Conservation (phyloP, 1,140 invertebrate genomes). For the Cheumatopsyche charites region DNA sequence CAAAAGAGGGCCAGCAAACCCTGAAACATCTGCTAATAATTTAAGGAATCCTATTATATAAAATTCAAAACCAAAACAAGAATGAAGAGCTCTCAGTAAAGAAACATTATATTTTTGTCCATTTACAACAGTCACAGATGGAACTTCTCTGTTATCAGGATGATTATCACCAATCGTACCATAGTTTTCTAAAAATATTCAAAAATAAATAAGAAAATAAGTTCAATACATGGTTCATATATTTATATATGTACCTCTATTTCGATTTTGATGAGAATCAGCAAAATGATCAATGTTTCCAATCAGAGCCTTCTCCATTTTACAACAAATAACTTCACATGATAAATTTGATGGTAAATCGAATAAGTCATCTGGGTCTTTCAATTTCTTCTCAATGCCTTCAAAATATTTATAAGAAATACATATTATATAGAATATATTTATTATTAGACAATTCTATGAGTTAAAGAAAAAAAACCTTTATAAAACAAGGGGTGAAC, state of each 20-base stretch:
- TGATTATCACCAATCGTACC: conserved; percentile 51
- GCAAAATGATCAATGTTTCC: conserved; percentile 56
- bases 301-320: conserved; percentile 64
- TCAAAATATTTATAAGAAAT: conserved; percentile 40
- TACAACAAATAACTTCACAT: conserved; percentile 64
- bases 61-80: conserved; percentile 86
- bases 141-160: neutral
- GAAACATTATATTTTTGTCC: conserved; percentile 63
- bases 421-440: too few relatives aligned
- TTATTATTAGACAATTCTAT: neutral
- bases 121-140: conserved; percentile 47
- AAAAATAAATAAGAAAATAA: neutral
- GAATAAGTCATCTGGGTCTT: conserved; percentile 81
- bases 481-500: conserved; percentile 84
- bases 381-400: conserved; percentile 70
- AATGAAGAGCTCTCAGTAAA: conserved; percentile 77
- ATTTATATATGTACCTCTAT: neutral
- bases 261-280: neutral
- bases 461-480: conserved; percentile 59
- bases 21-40: conserved; percentile 79
- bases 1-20: conserved; percentile 89
- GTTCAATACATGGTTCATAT: neutral
- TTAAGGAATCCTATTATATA: conserved; percentile 88
- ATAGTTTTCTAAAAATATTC: conserved; percentile 51
- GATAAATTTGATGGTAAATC: conserved; percentile 78